phyloP scores from a whole-genome alignment of 2,113 vertebrate genomes.

The Corythornis madagascariensis region DNA sequence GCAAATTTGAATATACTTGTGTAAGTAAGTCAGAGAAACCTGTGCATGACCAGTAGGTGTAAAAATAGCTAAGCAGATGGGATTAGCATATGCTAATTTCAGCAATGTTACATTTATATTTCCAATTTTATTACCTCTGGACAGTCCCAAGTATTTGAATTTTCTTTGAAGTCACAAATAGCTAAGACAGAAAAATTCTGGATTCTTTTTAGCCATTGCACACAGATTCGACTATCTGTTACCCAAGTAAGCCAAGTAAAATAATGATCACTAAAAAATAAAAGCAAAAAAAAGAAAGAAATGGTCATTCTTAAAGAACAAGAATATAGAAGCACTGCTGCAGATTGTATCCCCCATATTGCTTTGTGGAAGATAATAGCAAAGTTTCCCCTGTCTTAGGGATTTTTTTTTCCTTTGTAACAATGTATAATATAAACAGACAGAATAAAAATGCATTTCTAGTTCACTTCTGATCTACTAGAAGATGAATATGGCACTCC shows the following conservation, averaged over 20 bases:
- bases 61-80: background rate
- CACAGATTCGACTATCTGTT: slow-evolving; percentile 85
- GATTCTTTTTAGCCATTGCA: slow-evolving; percentile 91
- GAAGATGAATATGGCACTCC: background rate
- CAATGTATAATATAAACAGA: background rate
- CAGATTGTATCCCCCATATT: background rate
- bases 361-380: background rate
- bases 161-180: slow-evolving; percentile 85
- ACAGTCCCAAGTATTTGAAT: slow-evolving; percentile 83
- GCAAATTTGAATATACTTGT: background rate
- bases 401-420: background rate
- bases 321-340: background rate
- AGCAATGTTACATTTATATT: background rate
- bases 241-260: slow-evolving; percentile 93
- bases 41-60: background rate
- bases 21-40: background rate
- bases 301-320: background rate
- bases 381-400: background rate
- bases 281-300: background rate
- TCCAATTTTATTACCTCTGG: slow-evolving; percentile 78
- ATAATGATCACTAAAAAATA: slow-evolving; percentile 87
- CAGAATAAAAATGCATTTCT: background rate
- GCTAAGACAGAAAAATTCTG: slow-evolving; percentile 90
- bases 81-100: background rate
- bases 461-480: background rate